These are phyloP conservation scores for Galago senegalensis DNA, from an alignment of 2,797 vertebrate species.

Conservation along the genomic window DNA sequence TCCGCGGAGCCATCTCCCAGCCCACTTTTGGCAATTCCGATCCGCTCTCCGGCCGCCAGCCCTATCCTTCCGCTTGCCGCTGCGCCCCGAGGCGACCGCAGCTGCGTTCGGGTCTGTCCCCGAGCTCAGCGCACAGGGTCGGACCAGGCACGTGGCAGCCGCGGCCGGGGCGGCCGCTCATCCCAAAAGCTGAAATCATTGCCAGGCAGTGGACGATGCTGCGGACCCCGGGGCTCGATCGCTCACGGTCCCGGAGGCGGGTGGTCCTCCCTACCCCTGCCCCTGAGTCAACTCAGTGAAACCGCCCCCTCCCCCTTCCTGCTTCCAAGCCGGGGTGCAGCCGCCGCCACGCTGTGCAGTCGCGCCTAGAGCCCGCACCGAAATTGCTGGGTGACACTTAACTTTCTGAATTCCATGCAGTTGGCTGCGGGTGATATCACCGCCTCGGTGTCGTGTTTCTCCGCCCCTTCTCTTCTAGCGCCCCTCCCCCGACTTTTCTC, in stretches of 20 bases:
- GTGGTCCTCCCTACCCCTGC: neutral
- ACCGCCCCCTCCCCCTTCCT: constrained; percentile 36
- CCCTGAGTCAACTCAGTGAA: constrained; percentile 29
- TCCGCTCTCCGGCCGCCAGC: neutral
- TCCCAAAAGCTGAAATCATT: constrained; percentile 57
- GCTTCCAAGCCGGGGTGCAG: neutral
- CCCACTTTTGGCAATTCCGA: neutral
- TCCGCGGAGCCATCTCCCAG: neutral
- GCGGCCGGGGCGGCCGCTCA: neutral
- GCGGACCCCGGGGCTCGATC: constrained; percentile 44
- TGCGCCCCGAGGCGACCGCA: neutral
- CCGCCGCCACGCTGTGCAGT: constrained; percentile 66
- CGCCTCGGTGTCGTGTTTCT: constrained; percentile 61
- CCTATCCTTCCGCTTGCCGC: neutral
- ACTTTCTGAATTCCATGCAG: constrained; percentile 78
- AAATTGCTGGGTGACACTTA: constrained; percentile 79
- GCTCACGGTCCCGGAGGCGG: neutral
- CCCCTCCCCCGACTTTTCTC: constrained; percentile 76
- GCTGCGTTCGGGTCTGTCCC: neutral
- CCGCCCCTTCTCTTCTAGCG: constrained; percentile 67
- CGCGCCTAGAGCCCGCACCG: constrained; percentile 46
- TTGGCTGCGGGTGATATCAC: constrained; percentile 75
- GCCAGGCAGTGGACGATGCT: neutral
- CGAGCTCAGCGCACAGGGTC: neutral
- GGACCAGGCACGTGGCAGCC: constrained; percentile 74